phyloP scores from a whole-genome alignment of 2,113 vertebrate genomes.

The Pitta sordida region DNA sequence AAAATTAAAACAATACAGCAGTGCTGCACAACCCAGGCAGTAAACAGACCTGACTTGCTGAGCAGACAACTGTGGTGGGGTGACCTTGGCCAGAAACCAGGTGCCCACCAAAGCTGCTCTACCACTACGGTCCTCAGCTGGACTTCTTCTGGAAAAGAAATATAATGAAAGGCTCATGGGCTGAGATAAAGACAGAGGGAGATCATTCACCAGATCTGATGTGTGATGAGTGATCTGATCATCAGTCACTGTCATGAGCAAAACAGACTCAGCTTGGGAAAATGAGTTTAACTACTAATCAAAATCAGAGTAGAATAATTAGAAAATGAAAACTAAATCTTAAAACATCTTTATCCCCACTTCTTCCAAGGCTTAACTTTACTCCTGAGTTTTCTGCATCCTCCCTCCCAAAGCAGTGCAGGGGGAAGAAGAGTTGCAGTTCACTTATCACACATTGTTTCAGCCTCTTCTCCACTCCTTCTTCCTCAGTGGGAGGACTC shows the following conservation, averaged over 20 bases:
- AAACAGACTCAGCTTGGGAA: background rate
- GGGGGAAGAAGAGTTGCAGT: background rate
- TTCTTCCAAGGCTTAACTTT: background rate
- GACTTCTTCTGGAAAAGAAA: background rate
- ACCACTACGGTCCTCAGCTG: background rate
- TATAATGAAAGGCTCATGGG: background rate
- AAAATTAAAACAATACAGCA: background rate
- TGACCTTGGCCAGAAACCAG: background rate
- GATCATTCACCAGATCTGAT: background rate
- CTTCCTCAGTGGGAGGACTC: background rate
- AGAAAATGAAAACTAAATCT: background rate
- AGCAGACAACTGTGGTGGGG: background rate
- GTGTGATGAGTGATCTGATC: too few species aligned
- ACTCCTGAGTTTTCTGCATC: background rate
- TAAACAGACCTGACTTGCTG: background rate
- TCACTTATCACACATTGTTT: background rate
- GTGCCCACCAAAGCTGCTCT: background rate
- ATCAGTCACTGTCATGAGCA: background rate
- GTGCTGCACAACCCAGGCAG: background rate
- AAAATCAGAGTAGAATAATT: background rate
- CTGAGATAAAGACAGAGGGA: background rate
- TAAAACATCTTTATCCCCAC: background rate
- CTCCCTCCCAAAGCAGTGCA: background rate
- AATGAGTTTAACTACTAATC: background rate
- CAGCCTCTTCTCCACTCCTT: background rate